Evolutionary conservation across 2,113 vertebrate genomes (phyloP), one percentile per base, ranked within the genome.

Genomic region (Microcebus jonahi): DNA sequence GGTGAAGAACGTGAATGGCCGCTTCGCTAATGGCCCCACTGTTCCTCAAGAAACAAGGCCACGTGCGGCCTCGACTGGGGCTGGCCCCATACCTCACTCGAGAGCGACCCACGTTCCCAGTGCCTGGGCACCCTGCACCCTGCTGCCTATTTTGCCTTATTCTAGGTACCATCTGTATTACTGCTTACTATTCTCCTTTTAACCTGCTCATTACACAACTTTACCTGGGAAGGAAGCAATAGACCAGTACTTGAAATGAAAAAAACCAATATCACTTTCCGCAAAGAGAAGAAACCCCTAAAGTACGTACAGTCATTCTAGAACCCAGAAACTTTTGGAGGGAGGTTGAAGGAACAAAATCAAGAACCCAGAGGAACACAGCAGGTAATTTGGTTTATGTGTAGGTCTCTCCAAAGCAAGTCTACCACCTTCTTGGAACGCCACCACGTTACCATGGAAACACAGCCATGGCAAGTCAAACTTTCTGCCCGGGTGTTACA

Each of bases 41-140:
- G 29, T 21, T 39, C 39, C 21, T 25, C 4, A 39, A 83, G 92
- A 48, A 57, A 42, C 27, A 8, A 59, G 6, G 11, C 34, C 76
- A 82, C 11, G 14, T 0, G 50, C 6, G 23, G 67, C 42, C 55
- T 25, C 76, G 0, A 14, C 36, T 8, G 6, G 75, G 29, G n/a
- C 75, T 9, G 8, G 20, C 25, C 36, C 39, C 12, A 2, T 1
- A 12, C 27, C 55, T 67, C 36, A 53, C 15, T 18, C 12, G 11
- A 10, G 36, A n/a, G 63, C 27, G 0, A 20, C 14, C 11, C 11
- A 4, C 3, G 0, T 27, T 2, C 31, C 34, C 25, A 0, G 2
- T 12, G 65, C n/a, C 20, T 9, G 1, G n/a, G 70, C 15, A 6
- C 8, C 45, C 53, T 3, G 1, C 12, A 3, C 61, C 45, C 27